Evolutionary conservation across 2,888 invertebrate genomes (phyloP), one percentile per base, ranked within the genome.

Genomic region (Argyra leucocephala): DNA sequence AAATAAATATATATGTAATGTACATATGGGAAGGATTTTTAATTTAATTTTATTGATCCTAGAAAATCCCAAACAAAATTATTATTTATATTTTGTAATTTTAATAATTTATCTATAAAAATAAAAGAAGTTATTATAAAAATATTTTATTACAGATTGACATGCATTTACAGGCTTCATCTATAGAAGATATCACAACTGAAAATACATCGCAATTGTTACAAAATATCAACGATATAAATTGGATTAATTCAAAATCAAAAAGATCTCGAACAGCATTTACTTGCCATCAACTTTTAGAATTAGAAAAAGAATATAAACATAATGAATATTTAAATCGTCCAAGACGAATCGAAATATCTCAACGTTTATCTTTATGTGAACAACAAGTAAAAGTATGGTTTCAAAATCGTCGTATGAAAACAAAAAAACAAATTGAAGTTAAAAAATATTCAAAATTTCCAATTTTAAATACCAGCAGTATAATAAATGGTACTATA

Each of bases 371-470:
- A 31, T 61, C 31, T 31, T 15, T 61, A 1, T 26, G 24, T 21
- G 61, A 31, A 15, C 9, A 24, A 21, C 61, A 61, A 61, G 31
- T 61, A 9, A 61, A 61, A 61, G 61, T 61, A 21, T 61, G 61
- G 61, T 61, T 61, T 26, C 24, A 61, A n/a, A 61, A 61, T 31
- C 61, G 61, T 18, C 61, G 61, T 21, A 48, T 48, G 48, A 48
- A 48, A 48, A 48, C 18, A 18, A 48, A 48, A 48, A 48, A 48
- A 48, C 48, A 48, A 48, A 18, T 15, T 48, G 48, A 48, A 48
- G n/a, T 48, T 18, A 48, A 15, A 48, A 31, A 31, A 31, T 48
- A 48, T 48, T 48, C 48, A 48, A 48, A 9, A 18, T 31, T 31
- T 31, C 31, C 31, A 31, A 31, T 31, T n/a, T n/a, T n/a, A n/a